Evolutionary conservation across 2,888 invertebrate genomes (phyloP).

Genomic region (Harpalus rubripes): DNA sequence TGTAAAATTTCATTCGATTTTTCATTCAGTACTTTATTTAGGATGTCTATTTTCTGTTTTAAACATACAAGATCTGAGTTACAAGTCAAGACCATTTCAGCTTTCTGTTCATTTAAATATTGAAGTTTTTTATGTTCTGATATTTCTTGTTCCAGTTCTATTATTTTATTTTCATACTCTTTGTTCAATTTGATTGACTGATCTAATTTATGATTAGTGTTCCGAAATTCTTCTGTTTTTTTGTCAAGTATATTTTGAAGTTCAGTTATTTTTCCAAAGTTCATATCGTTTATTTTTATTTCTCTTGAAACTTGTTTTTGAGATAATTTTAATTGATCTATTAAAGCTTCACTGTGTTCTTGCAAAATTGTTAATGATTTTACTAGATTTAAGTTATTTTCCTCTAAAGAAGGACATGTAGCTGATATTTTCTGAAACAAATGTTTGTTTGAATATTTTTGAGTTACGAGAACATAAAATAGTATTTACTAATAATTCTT

Average conservation of each 20-base stretch:
- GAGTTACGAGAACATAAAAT: constrained; percentile 30
- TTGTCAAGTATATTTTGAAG: constrained; percentile 72
- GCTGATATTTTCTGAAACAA: constrained; percentile 60
- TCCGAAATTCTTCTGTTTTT: constrained; percentile 67
- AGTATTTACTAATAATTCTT: constrained; percentile 72
- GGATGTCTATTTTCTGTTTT: constrained; percentile 55
- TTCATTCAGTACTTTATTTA: constrained; percentile 56
- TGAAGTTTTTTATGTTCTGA: constrained; percentile 33
- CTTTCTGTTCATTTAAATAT: constrained; percentile 35
- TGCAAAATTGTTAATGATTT: constrained; percentile 42
- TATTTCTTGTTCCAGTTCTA: constrained; percentile 45
- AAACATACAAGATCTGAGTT: constrained; percentile 54
- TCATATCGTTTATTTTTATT: constrained; percentile 68
- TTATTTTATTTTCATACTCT: constrained; percentile 51
- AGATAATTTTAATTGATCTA: constrained; percentile 59
- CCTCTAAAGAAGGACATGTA: constrained; percentile 19
- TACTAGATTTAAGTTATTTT: constrained; percentile 49
- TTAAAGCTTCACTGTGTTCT: constrained; percentile 55
- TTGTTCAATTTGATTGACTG: constrained; percentile 8
- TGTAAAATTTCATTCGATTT: constrained; percentile 58
- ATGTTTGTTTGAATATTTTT: constrained; percentile 25
- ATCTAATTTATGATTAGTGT: constrained; percentile 34
- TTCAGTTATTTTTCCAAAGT: constrained; percentile 72
- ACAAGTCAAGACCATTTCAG: constrained; percentile 44
- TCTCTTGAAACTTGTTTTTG: constrained; percentile 66